Evolutionary conservation across 2,113 vertebrate species (phyloP).

Genomic region (Saccopteryx bilineata): DNA sequence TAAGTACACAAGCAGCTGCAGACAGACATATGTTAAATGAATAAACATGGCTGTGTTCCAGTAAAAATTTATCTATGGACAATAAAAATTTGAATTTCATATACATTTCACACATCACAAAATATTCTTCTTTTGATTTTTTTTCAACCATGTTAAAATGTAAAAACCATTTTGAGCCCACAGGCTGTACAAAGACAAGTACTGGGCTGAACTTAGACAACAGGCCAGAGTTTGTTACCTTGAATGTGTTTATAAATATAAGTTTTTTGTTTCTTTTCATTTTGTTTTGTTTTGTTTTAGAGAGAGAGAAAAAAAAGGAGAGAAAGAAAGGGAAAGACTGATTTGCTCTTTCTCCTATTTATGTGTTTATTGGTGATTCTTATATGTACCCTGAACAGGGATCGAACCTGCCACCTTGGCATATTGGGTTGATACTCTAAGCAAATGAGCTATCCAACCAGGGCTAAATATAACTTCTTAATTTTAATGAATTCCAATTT

Average conservation of each 20-base stretch:
- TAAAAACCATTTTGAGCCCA: conserved; percentile 46
- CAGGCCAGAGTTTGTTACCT: not conserved
- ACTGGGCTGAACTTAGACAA: not conserved
- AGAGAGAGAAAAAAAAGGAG: too few relatives aligned
- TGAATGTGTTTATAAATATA: not conserved
- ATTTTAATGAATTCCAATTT: conserved; percentile 43
- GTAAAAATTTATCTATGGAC: conserved; percentile 27
- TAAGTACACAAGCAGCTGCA: not conserved
- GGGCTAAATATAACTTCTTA: not conserved
- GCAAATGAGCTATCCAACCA: too few relatives aligned
- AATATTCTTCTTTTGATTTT: conserved; percentile 20
- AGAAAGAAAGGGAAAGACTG: too few relatives aligned
- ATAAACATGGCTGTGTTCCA: not conserved
- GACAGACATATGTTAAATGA: not conserved
- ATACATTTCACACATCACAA: conserved; percentile 14
- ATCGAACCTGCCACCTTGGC: too few relatives aligned
- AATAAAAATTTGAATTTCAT: conserved; percentile 29
- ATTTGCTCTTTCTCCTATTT: too few relatives aligned
- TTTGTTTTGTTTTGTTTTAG: too few relatives aligned
- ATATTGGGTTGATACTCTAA: too few relatives aligned
- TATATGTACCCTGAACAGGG: too few relatives aligned
- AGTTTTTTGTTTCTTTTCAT: not conserved
- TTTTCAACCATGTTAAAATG: not conserved
- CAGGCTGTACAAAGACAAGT: not conserved
- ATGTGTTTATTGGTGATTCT: too few relatives aligned